phyloP scores from a whole-genome alignment of 37 sponge, comb jelly and placozoan genomes.

The Haliclona indistincta region DNA sequence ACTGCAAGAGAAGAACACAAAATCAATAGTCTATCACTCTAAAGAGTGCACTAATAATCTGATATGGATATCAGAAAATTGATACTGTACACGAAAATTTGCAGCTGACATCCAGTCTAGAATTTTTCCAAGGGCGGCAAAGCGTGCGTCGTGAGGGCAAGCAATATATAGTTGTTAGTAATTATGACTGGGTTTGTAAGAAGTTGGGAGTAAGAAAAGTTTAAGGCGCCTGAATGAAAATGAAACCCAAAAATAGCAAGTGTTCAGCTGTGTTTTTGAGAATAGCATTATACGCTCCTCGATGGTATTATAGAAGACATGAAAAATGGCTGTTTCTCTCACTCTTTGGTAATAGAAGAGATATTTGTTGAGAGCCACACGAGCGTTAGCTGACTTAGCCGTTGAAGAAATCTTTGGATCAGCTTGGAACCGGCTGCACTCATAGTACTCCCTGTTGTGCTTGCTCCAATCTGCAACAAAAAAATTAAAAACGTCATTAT shows the following conservation, averaged over 20 bases:
- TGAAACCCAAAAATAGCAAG: too few species aligned
- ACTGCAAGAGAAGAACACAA: slow-evolving; percentile 31
- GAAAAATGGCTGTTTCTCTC: too few species aligned
- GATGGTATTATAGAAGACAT: too few species aligned
- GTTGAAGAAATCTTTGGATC: slow-evolving; percentile 10
- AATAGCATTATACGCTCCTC: too few species aligned
- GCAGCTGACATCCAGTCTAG: neutral
- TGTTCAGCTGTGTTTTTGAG: too few species aligned
- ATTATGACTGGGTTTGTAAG: neutral
- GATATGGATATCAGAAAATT: too few species aligned
- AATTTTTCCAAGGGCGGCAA: neutral
- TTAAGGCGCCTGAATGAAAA: too few species aligned
- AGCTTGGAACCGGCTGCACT: slow-evolving; percentile 85
- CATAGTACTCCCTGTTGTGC: slow-evolving; percentile 82
- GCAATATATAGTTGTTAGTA: neutral
- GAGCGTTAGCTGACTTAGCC: slow-evolving; percentile 11
- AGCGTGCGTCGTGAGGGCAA: neutral
- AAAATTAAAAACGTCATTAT: neutral
- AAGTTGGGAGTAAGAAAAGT: neutral
- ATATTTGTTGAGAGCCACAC: slow-evolving; percentile 80
- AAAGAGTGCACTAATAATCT: neutral
- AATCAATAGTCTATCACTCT: neutral
- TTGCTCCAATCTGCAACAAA: slow-evolving; percentile 53
- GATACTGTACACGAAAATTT: neutral
- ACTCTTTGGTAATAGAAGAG: slow-evolving; percentile 84